These are phyloP conservation scores for Tautogolabrus adspersus DNA, from an alignment of 2,113 vertebrate species.

Conservation along the genomic window DNA sequence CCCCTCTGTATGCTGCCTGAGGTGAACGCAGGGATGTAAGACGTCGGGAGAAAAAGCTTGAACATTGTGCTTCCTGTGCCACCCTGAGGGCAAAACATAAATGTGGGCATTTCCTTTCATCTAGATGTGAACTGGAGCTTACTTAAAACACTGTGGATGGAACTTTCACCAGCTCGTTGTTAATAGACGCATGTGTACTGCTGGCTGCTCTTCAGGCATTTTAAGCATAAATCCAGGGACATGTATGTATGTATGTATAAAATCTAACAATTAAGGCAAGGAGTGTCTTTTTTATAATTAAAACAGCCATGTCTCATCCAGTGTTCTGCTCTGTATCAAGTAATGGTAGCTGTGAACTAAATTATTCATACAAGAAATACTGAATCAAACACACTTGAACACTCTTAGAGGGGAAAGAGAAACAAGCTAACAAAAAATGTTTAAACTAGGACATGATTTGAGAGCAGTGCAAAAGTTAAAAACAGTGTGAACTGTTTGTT, in stretches of 20 bases:
- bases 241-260: neutral
- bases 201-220: neutral
- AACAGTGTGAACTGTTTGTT: neutral
- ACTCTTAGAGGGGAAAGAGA: neutral
- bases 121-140: constrained; percentile 26
- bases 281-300: neutral
- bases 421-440: neutral
- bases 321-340: neutral
- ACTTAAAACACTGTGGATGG: neutral
- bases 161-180: constrained; percentile 3
- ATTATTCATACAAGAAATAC: neutral
- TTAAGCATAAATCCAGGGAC: neutral
- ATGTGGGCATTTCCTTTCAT: constrained; percentile 39
- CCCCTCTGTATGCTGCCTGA: neutral
- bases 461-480: neutral
- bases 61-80: neutral
- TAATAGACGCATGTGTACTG: neutral
- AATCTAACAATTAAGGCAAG: neutral
- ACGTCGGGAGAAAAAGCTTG: constrained; percentile 15
- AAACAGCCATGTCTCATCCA: neutral
- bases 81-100: constrained; percentile 17
- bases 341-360: neutral
- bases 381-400: neutral
- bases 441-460: neutral
- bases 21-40: constrained; percentile 24